Conservation (phyloP, 2,797 vertebrate genomes). For the Pyrocephalus nanus region DNA sequence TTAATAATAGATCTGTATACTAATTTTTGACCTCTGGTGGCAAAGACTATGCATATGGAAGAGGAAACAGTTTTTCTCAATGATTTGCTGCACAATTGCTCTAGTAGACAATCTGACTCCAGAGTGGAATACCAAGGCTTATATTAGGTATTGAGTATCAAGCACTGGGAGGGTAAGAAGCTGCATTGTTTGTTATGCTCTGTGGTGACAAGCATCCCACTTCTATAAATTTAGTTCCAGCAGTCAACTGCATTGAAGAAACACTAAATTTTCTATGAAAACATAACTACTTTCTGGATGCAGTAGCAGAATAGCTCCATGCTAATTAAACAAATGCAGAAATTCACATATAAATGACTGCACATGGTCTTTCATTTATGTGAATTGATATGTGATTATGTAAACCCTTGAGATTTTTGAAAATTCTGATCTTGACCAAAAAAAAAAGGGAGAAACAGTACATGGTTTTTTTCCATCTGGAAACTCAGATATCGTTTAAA, state of each 20-base stretch:
- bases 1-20: conserved; percentile 5
- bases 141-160: neutral
- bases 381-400: neutral
- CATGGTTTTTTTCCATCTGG: neutral
- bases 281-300: neutral
- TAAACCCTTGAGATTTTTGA: neutral
- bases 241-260: conserved; percentile 20
- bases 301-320: neutral
- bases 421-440: neutral
- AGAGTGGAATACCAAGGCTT: neutral
- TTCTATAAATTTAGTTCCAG: conserved; percentile 8
- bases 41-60: neutral
- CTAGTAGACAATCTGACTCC: neutral
- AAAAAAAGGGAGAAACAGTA: neutral
- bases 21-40: conserved; percentile 15
- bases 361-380: neutral
- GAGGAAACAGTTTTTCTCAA: neutral
- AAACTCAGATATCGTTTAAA: conserved; percentile 6
- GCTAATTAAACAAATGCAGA: conserved; percentile 29
- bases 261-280: conserved; percentile 42
- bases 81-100: neutral
- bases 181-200: neutral
- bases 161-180: neutral
- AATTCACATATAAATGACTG: neutral
- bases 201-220: neutral